Evolutionary conservation across 1,140 invertebrate species (phyloP).

Genomic region (Berghia stephanieae): DNA sequence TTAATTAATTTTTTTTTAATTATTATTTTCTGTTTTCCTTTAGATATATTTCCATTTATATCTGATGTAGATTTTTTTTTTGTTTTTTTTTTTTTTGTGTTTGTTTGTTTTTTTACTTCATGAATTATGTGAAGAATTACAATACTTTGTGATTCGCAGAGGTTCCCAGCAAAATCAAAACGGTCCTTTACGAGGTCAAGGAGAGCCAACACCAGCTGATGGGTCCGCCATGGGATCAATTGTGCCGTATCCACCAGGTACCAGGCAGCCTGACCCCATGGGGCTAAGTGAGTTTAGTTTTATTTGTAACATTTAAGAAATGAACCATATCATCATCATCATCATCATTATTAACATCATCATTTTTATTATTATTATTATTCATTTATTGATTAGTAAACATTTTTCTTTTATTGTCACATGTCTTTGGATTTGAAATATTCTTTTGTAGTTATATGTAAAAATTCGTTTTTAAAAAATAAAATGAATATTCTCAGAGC

Average conservation of each 20-base stretch:
- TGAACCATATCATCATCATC: too few species aligned
- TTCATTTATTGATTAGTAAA: too few species aligned
- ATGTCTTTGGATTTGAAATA: too few species aligned
- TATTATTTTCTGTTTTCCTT: too few species aligned
- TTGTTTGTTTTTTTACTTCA: neutral
- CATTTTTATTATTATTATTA: too few species aligned
- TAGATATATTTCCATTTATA: too few species aligned
- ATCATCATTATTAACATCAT: too few species aligned
- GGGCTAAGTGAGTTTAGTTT: conserved; percentile 16
- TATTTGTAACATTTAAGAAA: neutral
- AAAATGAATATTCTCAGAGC: too few species aligned
- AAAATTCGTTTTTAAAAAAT: too few species aligned
- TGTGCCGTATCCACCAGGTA: conserved; percentile 41
- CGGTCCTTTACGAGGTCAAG: conserved; percentile 32
- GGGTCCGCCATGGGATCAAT: conserved; percentile 34
- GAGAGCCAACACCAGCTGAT: conserved; percentile 43
- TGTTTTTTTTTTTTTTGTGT: neutral
- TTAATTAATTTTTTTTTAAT: neutral
- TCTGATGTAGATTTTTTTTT: neutral
- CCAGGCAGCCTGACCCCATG: conserved; percentile 36
- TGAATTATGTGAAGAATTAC: neutral
- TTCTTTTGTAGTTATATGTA: too few species aligned
- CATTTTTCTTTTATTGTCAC: too few species aligned
- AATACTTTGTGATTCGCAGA: conserved; percentile 32
- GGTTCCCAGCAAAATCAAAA: conserved; percentile 49